Evolutionary conservation across 2,888 invertebrate genomes (phyloP).

Genomic region (Pollenia amentaria): DNA sequence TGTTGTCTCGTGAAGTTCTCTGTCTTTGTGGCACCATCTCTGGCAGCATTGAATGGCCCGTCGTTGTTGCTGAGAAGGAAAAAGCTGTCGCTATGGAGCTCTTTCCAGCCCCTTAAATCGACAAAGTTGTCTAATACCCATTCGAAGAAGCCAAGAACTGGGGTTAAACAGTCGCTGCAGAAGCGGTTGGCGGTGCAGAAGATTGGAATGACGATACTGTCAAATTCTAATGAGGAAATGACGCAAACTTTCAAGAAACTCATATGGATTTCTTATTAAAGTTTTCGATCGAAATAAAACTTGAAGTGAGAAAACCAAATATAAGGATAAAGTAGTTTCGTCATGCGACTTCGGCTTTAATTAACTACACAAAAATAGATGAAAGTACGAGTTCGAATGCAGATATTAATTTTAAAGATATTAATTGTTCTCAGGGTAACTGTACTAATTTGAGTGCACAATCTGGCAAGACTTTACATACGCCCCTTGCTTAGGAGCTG

Average conservation of each 20-base stretch:
- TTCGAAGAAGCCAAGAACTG: constrained; percentile 85
- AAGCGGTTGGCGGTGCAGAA: constrained; percentile 81
- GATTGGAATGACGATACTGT: constrained; percentile 84
- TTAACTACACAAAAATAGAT: too few species aligned
- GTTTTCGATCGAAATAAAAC: constrained; percentile 72
- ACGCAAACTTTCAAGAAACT: constrained; percentile 83
- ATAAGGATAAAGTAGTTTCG: too few species aligned
- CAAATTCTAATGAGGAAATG: constrained; percentile 84
- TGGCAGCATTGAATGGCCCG: constrained; percentile 97
- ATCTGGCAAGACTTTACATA: too few species aligned
- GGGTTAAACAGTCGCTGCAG: constrained; percentile 85
- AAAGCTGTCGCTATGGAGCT: constrained; percentile 94
- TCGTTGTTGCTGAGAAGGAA: constrained; percentile 98
- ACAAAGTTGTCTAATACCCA: constrained; percentile 85
- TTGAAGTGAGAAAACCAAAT: too few species aligned
- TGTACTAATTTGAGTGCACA: too few species aligned
- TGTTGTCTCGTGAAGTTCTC: constrained; percentile 97
- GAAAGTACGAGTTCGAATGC: too few species aligned
- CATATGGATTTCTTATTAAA: constrained; percentile 20
- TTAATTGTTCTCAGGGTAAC: too few species aligned
- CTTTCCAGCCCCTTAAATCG: constrained; percentile 82
- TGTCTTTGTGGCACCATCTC: constrained; percentile 96
- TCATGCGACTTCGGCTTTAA: too few species aligned
- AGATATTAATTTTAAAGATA: too few species aligned
- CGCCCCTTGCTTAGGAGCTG: too few species aligned